phyloP scores from a whole-genome alignment of 2,113 vertebrate genomes.

The Jacana jacana region DNA sequence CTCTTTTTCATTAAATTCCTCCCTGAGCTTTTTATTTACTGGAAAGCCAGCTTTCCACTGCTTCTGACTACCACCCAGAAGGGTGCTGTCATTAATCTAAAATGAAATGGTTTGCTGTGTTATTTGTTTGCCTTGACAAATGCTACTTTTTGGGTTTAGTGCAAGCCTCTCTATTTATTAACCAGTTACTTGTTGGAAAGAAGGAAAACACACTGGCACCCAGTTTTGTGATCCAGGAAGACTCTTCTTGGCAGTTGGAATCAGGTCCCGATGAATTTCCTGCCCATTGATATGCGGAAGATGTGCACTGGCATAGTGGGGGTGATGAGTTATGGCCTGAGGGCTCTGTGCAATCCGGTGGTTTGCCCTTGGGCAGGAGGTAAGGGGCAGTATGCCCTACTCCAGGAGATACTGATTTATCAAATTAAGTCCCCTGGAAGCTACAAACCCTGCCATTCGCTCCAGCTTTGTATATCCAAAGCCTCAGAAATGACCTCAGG shows the following conservation, averaged over 20 bases:
- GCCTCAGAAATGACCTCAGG: neutral
- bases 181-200: neutral
- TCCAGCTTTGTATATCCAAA: neutral
- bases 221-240: neutral
- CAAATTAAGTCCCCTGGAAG: neutral
- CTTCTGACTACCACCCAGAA: neutral
- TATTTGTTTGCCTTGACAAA: neutral
- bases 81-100: neutral
- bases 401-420: neutral
- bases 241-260: neutral
- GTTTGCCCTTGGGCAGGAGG: neutral
- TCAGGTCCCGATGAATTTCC: neutral
- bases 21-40: neutral
- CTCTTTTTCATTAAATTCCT: neutral
- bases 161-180: neutral
- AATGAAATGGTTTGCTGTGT: neutral
- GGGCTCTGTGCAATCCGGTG: neutral
- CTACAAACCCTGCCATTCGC: neutral
- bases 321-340: neutral
- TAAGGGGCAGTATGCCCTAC: neutral
- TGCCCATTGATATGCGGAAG: neutral
- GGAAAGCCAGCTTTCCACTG: neutral
- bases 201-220: neutral
- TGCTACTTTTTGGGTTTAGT: neutral
- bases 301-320: neutral